phyloP scores from a whole-genome alignment of 2,797 vertebrate genomes.

The Darevskia mixta region DNA sequence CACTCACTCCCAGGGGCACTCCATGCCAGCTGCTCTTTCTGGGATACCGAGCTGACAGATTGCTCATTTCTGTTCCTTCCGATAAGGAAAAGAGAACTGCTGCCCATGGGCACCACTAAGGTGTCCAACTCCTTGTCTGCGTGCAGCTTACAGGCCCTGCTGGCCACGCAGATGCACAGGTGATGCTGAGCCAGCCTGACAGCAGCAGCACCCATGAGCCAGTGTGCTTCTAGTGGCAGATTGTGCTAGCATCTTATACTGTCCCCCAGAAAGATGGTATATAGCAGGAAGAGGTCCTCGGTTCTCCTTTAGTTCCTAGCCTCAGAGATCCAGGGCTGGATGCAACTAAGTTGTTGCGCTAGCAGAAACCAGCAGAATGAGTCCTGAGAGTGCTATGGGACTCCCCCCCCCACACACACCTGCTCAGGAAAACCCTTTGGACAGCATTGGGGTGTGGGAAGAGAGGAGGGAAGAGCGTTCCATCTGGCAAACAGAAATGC shows the following conservation, averaged over 20 bases:
- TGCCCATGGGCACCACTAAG: neutral
- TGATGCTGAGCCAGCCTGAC: neutral
- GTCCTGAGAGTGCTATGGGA: no score
- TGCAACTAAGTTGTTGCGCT: no score
- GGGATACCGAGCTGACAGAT: neutral
- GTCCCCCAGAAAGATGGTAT: neutral
- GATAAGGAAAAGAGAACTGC: neutral
- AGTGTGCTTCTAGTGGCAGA: neutral
- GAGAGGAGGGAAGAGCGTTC: no score
- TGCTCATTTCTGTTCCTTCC: neutral
- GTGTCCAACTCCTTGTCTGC: accelerated
- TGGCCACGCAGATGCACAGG: neutral
- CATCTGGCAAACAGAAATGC: no score
- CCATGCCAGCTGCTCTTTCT: neutral
- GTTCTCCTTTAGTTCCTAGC: neutral
- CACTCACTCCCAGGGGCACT: neutral
- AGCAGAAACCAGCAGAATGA: no score
- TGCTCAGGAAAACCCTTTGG: no score
- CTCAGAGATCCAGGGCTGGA: no score
- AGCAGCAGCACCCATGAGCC: neutral
- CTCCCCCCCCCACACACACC: no score
- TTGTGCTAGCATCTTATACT: accelerated
- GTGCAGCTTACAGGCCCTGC: neutral
- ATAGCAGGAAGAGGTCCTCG: neutral
- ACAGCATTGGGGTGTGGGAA: no score